These are phyloP conservation scores for Panagrolaimus sp. DNA, from an alignment of 1,140 invertebrate species.

Conservation along the genomic window DNA sequence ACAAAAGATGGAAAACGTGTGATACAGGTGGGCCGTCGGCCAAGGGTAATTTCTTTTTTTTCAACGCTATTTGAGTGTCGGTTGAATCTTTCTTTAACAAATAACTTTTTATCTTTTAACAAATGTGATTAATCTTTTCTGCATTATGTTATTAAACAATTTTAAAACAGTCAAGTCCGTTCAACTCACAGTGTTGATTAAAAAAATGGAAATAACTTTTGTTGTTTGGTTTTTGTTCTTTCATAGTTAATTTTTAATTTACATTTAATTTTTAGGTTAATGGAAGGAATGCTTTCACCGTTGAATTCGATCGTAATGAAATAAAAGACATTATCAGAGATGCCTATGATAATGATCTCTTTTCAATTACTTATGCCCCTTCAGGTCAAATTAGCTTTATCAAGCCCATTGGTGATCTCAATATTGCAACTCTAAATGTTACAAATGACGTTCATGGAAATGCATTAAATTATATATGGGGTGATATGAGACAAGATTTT, in stretches of 20 bases:
- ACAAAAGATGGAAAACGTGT: conserved; percentile 5
- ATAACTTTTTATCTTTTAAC: no score
- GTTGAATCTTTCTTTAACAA: not conserved
- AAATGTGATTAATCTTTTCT: no score
- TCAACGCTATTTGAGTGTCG: conserved; percentile 1
- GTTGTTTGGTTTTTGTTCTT: not conserved
- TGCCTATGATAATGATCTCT: conserved; percentile 11
- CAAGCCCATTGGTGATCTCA: not conserved
- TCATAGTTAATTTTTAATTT: not conserved
- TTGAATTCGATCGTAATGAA: conserved; percentile 9
- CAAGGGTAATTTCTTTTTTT: conserved; percentile 10
- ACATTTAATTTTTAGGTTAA: not conserved
- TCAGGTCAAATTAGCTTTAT: not conserved
- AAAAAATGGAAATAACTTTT: conserved; percentile 8
- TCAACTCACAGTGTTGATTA: no score
- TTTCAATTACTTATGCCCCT: not conserved
- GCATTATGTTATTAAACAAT: not conserved
- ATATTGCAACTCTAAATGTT: not conserved
- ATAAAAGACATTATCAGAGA: not conserved
- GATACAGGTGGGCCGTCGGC: conserved; percentile 1
- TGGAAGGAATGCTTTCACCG: conserved; percentile 5
- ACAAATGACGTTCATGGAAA: conserved; percentile 6
- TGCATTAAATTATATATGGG: conserved; percentile 9
- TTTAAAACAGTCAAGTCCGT: not conserved
- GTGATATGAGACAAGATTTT: conserved; percentile 8